These are phyloP conservation scores for Nautilus pompilius DNA, from an alignment of 1,140 invertebrate species.

Conservation along the genomic window DNA sequence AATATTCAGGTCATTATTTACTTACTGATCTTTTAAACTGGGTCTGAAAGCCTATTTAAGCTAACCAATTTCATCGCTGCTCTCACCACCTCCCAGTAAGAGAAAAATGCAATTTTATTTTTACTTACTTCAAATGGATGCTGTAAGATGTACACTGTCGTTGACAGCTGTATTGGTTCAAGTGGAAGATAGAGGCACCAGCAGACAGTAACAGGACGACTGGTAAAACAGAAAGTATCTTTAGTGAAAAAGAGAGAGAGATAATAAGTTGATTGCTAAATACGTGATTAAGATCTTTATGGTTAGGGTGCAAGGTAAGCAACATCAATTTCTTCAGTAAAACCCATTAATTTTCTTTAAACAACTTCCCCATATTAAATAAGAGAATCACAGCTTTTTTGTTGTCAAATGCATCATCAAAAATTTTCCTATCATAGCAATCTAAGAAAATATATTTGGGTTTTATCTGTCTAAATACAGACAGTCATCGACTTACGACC, in stretches of 20 bases:
- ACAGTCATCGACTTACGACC: too few relatives aligned
- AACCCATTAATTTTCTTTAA: not conserved
- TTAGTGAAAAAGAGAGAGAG: not conserved
- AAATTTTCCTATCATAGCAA: too few relatives aligned
- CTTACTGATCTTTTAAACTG: too few relatives aligned
- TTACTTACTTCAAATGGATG: conserved; percentile 79
- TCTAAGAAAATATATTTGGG: too few relatives aligned
- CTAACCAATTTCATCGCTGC: too few relatives aligned
- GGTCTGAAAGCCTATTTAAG: too few relatives aligned
- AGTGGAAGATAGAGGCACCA: conserved; percentile 81
- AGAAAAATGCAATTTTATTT: too few relatives aligned
- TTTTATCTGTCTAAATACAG: too few relatives aligned
- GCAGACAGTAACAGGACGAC: conserved; percentile 80
- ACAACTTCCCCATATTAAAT: not conserved
- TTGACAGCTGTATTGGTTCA: conserved; percentile 65
- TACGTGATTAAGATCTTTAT: not conserved
- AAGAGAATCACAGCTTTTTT: too few relatives aligned
- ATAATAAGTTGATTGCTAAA: conserved; percentile 3
- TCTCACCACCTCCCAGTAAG: too few relatives aligned
- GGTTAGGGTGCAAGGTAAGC: not conserved
- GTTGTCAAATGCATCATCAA: too few relatives aligned
- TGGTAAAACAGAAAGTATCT: conserved; percentile 54
- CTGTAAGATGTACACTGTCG: conserved; percentile 77
- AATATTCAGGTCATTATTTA: too few relatives aligned
- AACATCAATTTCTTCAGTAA: not conserved